Evolutionary conservation across 2,888 invertebrate species (phyloP), one percentile per base, ranked within the genome.

Genomic region (Oxytorus armatus): DNA sequence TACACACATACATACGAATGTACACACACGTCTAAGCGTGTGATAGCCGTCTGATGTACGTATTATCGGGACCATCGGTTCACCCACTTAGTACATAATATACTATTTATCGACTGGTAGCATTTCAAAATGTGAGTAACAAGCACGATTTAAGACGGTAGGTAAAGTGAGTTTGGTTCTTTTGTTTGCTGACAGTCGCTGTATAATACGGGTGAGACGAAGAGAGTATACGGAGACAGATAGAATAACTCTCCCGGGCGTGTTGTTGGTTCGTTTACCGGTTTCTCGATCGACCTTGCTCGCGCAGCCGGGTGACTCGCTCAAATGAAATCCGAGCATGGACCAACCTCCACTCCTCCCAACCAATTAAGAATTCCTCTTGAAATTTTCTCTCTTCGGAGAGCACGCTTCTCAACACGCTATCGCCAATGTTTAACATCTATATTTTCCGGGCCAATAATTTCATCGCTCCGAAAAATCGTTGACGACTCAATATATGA

Each of bases 241-340:
- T 18, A 49, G 44, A 18, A 21, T 11, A n/a, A 51, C 16, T 51
- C 36, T n/a, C 66, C 10, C 14, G 51, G 49, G 14, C 49, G 33
- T 36, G 49, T 39, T 36, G 14, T n/a, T n/a, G n/a, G 21, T 51
- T 36, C 18, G 44, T 70, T 77, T 65, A 77, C 72, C 72, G 65
- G 77, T 77, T 77, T 77, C 57, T 65, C 42, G 42, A 70, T 65
- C 65, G 70, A 65, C 77, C 77, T 77, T 77, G 77, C 57, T 53
- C 57, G 57, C n/a, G n/a, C 63, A 29, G 57, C 14, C 49, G 49
- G 51, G n/a, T n/a, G n/a, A 36, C 66, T 76, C 68, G 61, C 53
- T 76, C 51, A 59, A 68, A 51, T 10, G 42, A 69, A 69, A 55
- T 61, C 51, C 68, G 18, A 33, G 23, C 25, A 16, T 55, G 68